A percentile compares a stretch with the other conserved stretches of the same genome.
Evolutionary conservation across 2,888 invertebrate species (phyloP).

Genomic region (Leptinotarsa juncta): DNA sequence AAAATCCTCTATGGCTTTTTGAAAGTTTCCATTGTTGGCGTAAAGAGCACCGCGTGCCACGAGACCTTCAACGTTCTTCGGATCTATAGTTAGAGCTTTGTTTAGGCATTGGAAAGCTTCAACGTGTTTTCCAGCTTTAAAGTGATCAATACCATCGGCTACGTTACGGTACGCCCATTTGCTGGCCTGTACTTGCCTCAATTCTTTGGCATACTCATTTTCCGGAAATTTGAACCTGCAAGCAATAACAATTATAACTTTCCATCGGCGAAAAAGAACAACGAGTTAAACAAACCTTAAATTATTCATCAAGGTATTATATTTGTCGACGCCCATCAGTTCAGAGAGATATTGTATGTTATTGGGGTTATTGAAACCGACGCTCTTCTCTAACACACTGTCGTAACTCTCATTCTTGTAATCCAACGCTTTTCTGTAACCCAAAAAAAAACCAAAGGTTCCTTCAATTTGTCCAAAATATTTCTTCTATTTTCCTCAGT

Average conservation of each 20-base stretch:
- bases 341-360: constrained; percentile 85
- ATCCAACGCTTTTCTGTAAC: constrained; percentile 81
- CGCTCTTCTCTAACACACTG: constrained; percentile 83
- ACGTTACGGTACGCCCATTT: constrained; percentile 94
- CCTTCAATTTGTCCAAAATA: constrained; percentile 24
- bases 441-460: constrained; percentile 46
- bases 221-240: constrained; percentile 80
- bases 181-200: constrained; percentile 90
- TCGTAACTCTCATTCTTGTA: constrained; percentile 84
- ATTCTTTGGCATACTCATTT: constrained; percentile 84
- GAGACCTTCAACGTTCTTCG: constrained; percentile 90
- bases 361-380: constrained; percentile 91
- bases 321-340: constrained; percentile 78
- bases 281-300: constrained; percentile 71
- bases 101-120: constrained; percentile 96
- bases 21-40: constrained; percentile 93
- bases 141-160: constrained; percentile 95
- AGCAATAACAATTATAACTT: constrained; percentile 8
- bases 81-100: constrained; percentile 92
- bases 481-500: neutral
- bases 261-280: neutral
- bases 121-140: constrained; percentile 91
- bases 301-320: constrained; percentile 77
- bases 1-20: constrained; percentile 94
- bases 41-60: constrained; percentile 92